A percentile compares a stretch with the other conserved stretches of the same genome.
These are phyloP conservation scores for Epinephelus malabaricus DNA, from an alignment of 2,797 vertebrate genomes.

Conservation along the genomic window DNA sequence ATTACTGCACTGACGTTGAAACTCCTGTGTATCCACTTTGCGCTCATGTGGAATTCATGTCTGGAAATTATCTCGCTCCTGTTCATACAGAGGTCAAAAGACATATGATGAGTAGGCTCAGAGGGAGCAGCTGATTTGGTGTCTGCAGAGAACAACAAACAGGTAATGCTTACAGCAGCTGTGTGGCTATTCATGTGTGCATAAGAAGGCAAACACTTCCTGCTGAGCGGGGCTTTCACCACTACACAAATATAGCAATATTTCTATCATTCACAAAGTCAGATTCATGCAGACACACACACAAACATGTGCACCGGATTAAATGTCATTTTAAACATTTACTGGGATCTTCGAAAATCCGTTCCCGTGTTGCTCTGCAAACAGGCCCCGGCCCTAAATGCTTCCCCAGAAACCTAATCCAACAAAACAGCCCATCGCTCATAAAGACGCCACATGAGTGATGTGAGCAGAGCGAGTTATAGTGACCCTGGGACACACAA, in stretches of 20 bases:
- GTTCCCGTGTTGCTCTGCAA: constrained; percentile 17
- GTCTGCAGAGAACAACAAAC: constrained; percentile 62
- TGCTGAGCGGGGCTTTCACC: constrained; percentile 35
- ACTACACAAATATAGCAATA: not conserved
- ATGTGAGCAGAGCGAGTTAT: constrained; percentile 79
- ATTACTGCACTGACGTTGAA: not conserved
- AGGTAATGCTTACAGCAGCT: constrained; percentile 73
- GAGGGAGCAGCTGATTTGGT: constrained; percentile 61
- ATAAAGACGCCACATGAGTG: constrained; percentile 81
- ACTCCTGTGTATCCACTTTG: not conserved
- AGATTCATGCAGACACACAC: not conserved
- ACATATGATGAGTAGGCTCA: constrained; percentile 61
- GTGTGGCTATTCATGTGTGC: constrained; percentile 24
- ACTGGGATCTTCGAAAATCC: not conserved
- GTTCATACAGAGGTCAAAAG: constrained; percentile 42
- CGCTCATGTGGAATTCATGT: constrained; percentile 17
- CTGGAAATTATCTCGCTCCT: constrained; percentile 54
- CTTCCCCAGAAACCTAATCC: constrained; percentile 80
- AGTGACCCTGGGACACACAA: constrained; percentile 82
- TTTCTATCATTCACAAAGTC: constrained; percentile 8
- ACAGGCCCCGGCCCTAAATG: constrained; percentile 45
- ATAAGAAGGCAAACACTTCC: constrained; percentile 56
- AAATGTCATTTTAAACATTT: constrained; percentile 24
- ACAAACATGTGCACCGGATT: not conserved
- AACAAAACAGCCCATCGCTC: constrained; percentile 77